Evolutionary conservation across 2,888 invertebrate genomes (phyloP).

Genomic region (Vandiemenella viatica): DNA sequence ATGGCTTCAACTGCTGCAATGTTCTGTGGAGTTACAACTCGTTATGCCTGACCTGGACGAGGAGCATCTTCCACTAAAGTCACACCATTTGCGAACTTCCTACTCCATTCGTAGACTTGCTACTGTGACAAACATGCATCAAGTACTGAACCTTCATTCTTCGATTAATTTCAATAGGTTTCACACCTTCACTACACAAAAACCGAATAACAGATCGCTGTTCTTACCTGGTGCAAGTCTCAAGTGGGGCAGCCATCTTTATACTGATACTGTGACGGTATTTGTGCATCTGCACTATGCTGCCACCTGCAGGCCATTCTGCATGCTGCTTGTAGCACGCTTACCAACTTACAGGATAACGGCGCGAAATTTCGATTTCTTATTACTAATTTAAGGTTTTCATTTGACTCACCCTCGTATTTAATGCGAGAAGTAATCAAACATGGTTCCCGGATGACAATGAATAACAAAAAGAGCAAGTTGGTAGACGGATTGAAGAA

Average conservation of each 20-base stretch:
- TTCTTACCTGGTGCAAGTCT: constrained; percentile 1
- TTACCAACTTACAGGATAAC: no score
- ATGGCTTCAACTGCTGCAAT: no score
- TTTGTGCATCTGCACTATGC: not conserved
- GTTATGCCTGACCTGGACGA: not conserved
- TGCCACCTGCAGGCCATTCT: not conserved
- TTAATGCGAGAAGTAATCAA: no score
- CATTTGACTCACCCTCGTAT: no score
- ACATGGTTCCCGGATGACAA: no score
- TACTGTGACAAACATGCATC: not conserved
- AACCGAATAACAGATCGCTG: constrained; percentile 1
- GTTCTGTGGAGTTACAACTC: not conserved
- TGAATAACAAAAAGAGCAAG: no score
- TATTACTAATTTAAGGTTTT: no score
- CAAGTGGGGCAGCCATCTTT: constrained; percentile 1
- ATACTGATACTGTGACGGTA: not conserved
- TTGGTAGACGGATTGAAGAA: no score
- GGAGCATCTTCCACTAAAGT: not conserved
- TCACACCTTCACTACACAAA: constrained; percentile 3
- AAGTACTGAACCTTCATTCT: constrained; percentile 1
- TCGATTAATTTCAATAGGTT: constrained; percentile 2
- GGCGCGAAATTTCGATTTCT: no score
- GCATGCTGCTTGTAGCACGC: not conserved
- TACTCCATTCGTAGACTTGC: constrained; percentile 3
- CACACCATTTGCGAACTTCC: constrained; percentile 1